Conservation (phyloP, 2,113 vertebrate species). For the Epinephelus lanceolatus region DNA sequence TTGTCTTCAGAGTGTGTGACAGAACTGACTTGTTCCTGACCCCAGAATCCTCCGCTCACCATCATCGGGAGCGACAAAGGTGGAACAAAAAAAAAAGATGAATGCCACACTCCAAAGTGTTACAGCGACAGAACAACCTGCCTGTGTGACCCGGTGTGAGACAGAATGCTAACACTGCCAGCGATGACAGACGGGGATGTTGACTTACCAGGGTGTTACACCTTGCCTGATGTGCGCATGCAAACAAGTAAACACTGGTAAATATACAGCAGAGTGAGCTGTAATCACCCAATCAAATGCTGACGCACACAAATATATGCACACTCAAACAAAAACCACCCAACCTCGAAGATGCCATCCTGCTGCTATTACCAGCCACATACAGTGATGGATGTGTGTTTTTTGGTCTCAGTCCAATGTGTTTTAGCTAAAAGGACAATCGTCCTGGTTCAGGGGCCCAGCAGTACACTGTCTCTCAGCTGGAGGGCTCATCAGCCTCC, state of each 20-base stretch:
- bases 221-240: conserved; percentile 2
- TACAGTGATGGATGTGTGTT: conserved; percentile 20
- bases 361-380: conserved; percentile 30
- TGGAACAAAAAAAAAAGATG: conserved; percentile 1
- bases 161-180: conserved; percentile 13
- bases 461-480: conserved; percentile 10
- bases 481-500: conserved; percentile 1
- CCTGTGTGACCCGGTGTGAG: conserved; percentile 29
- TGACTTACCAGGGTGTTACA: conserved; percentile 42
- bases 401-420: conserved; percentile 17
- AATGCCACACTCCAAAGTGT: neutral
- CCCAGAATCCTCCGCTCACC: conserved; percentile 15
- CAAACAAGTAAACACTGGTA: conserved; percentile 42
- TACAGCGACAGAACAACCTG: conserved; percentile 37
- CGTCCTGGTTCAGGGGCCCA: conserved; percentile 3
- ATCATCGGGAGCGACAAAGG: conserved; percentile 1
- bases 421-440: conserved; percentile 18
- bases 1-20: conserved; percentile 38
- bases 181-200: conserved; percentile 35
- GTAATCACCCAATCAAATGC: conserved; percentile 36
- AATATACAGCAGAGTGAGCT: conserved; percentile 11
- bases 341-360: conserved; percentile 14
- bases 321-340: conserved; percentile 21
- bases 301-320: conserved; percentile 14
- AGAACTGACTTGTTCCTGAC: conserved; percentile 48